Evolutionary conservation across 2,888 invertebrate species (phyloP).

Genomic region (Oasisia sp.): DNA sequence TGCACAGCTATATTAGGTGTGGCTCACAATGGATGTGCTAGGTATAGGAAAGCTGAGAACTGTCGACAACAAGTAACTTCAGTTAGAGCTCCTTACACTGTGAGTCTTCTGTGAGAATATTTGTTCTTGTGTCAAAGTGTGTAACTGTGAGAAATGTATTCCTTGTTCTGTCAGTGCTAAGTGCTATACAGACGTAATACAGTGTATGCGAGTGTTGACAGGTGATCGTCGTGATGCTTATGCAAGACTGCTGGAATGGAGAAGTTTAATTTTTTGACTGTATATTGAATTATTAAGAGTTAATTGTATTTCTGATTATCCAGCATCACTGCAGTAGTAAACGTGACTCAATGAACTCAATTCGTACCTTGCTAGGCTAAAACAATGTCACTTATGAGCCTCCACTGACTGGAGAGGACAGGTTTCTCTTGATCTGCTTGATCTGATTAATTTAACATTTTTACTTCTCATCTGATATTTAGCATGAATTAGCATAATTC

Average conservation of each 20-base stretch:
- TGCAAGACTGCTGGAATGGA: background rate
- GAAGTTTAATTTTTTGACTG: background rate
- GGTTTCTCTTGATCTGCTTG: background rate
- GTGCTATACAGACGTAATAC: background rate
- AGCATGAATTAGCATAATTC: background rate
- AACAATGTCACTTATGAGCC: background rate
- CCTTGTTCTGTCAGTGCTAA: background rate
- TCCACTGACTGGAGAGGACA: background rate
- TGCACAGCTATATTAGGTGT: background rate
- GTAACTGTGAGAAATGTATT: background rate
- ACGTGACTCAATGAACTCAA: background rate
- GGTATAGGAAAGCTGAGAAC: background rate
- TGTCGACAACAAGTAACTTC: background rate
- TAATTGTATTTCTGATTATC: background rate
- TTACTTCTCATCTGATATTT: background rate
- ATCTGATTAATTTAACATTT: background rate
- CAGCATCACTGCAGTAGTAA: background rate
- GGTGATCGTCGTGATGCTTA: background rate
- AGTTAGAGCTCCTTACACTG: background rate
- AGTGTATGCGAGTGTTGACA: background rate
- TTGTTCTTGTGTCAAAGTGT: background rate
- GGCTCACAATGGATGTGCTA: background rate
- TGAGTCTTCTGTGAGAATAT: conserved; percentile 1
- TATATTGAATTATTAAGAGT: background rate
- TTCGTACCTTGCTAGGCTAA: background rate